Percentiles rank a stretch among this genome's conserved stretches.
phyloP scores from a whole-genome alignment of 2,113 vertebrate genomes.

The Aptenodytes patagonicus region DNA sequence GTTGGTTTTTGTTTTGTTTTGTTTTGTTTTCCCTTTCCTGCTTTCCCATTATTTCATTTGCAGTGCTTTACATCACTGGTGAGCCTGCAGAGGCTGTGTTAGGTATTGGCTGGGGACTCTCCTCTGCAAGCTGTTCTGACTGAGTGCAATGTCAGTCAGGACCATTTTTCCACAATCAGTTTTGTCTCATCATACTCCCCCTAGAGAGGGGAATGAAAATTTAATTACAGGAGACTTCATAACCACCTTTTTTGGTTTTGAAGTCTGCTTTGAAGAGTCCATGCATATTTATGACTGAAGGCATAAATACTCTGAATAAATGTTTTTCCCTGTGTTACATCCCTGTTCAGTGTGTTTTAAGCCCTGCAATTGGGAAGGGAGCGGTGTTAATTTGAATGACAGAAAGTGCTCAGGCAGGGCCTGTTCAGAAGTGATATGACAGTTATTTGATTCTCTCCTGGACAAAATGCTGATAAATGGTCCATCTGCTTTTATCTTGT shows the following conservation, averaged over 20 bases:
- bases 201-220: slow-evolving; percentile 14
- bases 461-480: slow-evolving; percentile 10
- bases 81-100: background rate
- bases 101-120: background rate
- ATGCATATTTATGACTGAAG: slow-evolving; percentile 1
- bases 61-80: background rate
- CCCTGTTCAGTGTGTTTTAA: background rate
- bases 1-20: background rate
- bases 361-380: background rate
- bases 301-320: background rate
- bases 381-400: background rate
- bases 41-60: background rate
- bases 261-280: background rate
- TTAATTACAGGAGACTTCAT: background rate
- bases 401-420: background rate
- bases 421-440: background rate
- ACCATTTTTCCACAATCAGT: background rate
- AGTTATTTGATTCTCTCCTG: background rate
- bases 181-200: background rate
- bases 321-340: background rate
- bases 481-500: background rate
- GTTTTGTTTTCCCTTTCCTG: background rate
- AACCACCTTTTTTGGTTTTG: background rate
- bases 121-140: background rate
- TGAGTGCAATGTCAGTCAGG: background rate